phyloP scores from a whole-genome alignment of 1,140 invertebrate species.

The Meloidogyne exigua region DNA sequence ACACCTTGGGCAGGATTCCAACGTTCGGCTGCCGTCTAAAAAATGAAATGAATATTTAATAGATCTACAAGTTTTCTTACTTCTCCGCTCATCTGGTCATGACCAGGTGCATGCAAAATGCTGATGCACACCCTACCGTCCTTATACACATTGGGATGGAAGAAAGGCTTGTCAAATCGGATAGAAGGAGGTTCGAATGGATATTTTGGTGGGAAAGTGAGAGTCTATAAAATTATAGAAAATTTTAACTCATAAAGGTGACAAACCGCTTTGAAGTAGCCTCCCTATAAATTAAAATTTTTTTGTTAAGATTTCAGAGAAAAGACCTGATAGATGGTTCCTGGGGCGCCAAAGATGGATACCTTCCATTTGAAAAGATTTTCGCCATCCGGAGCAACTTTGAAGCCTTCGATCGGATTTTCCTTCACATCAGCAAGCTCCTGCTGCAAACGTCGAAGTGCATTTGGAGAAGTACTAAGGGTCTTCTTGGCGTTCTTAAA shows the following conservation, averaged over 20 bases:
- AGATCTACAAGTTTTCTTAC: not conserved
- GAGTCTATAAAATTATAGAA: not conserved
- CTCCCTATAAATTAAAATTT: not conserved
- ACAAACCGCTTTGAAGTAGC: not conserved
- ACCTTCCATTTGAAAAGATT: not conserved
- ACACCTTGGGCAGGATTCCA: conserved; percentile 10
- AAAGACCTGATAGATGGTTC: not conserved
- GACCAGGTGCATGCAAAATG: conserved; percentile 1
- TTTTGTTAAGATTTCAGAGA: not conserved
- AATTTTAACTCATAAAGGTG: not conserved
- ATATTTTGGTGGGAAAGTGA: not conserved
- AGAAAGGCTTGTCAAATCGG: not conserved
- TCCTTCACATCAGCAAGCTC: not conserved
- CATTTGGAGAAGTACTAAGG: not conserved
- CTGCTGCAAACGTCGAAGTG: not conserved
- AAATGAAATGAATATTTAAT: not conserved
- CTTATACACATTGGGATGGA: conserved; percentile 5
- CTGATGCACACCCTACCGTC: conserved; percentile 17
- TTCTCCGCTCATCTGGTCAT: not conserved
- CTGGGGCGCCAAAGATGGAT: not conserved
- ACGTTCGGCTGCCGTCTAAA: not conserved
- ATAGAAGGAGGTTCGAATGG: not conserved
- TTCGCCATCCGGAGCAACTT: not conserved
- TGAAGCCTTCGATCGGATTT: not conserved
- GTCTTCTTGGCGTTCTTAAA: not conserved